phyloP scores from a whole-genome alignment of 2,797 vertebrate genomes.

The Chelonia mydas region DNA sequence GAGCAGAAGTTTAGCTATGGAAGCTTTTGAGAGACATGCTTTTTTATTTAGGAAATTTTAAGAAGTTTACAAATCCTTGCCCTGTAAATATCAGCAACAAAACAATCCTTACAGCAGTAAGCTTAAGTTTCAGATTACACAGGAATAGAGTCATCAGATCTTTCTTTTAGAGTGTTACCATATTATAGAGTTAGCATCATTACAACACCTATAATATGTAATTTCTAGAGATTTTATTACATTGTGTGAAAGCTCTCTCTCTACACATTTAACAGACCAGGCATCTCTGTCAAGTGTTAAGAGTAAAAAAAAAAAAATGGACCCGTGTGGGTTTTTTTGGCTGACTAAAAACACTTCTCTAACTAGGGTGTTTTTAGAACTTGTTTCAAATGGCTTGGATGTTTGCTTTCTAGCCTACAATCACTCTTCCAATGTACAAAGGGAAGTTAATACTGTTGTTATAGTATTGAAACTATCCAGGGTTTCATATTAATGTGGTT shows the following conservation, averaged over 20 bases:
- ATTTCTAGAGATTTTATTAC: neutral
- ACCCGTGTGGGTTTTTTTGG: neutral
- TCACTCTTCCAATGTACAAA: neutral
- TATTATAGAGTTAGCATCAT: neutral
- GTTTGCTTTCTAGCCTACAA: too few relatives aligned
- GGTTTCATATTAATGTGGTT: neutral
- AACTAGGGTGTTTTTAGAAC: too few relatives aligned
- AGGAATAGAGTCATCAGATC: neutral
- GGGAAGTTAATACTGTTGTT: accelerated
- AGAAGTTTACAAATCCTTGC: neutral
- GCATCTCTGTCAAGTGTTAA: neutral
- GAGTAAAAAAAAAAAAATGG: neutral
- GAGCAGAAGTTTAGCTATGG: neutral
- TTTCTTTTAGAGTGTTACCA: neutral
- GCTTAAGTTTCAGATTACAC: neutral
- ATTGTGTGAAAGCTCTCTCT: neutral
- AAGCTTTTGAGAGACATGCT: neutral
- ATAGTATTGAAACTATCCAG: neutral
- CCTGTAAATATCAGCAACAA: neutral
- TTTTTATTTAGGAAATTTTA: neutral
- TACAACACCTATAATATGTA: neutral
- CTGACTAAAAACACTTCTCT: neutral
- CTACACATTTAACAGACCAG: too few relatives aligned
- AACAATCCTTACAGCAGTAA: neutral
- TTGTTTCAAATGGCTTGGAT: too few relatives aligned